Conservation (phyloP, 35 echinoderm and acorn worm species). For the Nesometra sesokonis region DNA sequence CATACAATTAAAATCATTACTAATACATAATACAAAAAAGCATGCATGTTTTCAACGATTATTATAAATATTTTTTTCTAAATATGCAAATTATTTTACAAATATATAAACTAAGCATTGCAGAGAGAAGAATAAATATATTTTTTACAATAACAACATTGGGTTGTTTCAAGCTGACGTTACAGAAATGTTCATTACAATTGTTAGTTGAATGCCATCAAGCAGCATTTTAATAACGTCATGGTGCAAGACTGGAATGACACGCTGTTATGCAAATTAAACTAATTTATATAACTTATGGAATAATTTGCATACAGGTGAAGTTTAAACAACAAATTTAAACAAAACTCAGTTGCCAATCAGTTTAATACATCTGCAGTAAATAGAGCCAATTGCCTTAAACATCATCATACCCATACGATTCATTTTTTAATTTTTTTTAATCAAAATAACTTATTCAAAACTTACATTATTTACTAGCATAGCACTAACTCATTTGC, state of each 20-base stretch:
- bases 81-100: neutral
- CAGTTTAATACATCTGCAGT: too few species aligned
- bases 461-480: too few species aligned
- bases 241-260: neutral
- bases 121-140: neutral
- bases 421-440: too few species aligned
- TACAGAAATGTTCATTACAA: too few species aligned
- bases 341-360: too few species aligned
- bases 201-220: too few species aligned
- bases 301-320: neutral
- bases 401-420: too few species aligned
- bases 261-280: neutral
- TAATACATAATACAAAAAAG: neutral
- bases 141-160: neutral
- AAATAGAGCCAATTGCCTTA: too few species aligned
- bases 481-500: too few species aligned
- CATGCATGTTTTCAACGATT: neutral
- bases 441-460: too few species aligned
- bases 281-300: neutral
- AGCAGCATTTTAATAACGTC: neutral
- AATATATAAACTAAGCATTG: neutral
- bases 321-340: too few species aligned
- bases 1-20: neutral
- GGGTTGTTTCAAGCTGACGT: neutral
- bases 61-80: conserved; percentile 1